Evolutionary conservation across 2,113 vertebrate species (phyloP).

Genomic region (Acrocephalus kingi): DNA sequence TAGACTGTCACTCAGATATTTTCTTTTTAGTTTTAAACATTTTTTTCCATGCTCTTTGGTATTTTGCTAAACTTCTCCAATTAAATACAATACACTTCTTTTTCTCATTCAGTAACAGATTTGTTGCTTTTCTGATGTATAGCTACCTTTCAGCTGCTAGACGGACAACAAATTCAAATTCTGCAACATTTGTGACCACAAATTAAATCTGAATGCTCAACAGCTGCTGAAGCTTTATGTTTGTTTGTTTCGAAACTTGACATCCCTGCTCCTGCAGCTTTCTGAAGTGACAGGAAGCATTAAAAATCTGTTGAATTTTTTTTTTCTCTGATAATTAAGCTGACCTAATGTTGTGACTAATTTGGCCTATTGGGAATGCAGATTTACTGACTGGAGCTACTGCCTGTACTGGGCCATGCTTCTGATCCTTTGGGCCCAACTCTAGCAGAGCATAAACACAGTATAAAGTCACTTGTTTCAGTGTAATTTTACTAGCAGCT

Average conservation of each 20-base stretch:
- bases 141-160: neutral
- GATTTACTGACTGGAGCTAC: neutral
- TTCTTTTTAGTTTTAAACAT: neutral
- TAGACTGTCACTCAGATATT: neutral
- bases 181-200: neutral
- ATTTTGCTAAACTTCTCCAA: constrained; percentile 33
- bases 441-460: neutral
- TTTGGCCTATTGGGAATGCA: neutral
- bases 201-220: neutral
- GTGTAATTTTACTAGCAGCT: neutral
- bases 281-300: neutral
- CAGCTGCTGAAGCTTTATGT: neutral
- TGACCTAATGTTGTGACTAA: neutral
- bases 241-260: neutral
- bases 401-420: neutral
- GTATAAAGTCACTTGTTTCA: neutral
- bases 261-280: neutral
- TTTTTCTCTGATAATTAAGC: neutral
- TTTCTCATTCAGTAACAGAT: neutral
- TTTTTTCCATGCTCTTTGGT: neutral
- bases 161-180: neutral
- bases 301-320: neutral
- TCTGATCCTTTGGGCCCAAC: neutral
- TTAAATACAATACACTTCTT: neutral
- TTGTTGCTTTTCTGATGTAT: neutral